Base-by-base conservation (phyloP, 2,113 vertebrate genomes). In the Taxidea taxus region DNA sequence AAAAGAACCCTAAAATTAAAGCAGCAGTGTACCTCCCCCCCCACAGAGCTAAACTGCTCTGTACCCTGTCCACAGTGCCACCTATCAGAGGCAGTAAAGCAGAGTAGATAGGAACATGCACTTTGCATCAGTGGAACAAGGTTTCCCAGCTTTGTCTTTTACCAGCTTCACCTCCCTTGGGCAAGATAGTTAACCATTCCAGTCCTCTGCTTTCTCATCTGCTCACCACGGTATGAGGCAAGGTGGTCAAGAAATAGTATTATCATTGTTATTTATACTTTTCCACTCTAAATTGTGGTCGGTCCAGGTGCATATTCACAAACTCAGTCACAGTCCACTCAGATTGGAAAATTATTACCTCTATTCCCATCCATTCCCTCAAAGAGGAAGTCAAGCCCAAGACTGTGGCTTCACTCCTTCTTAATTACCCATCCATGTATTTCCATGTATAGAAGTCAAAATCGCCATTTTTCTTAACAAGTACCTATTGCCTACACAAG, bases 1-100 rank as follows among this genome's bases (percentile, higher is more conserved):
- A 96, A 93, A 93, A 84, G 37, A 94, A 78, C 9, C 39, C 37
- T 77, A 44, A 87, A 31, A 80, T 94, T 91, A 94, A 96, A 56
- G 70, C 37, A 96, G 66, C 34, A 39, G 42, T 64, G 14, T 39
- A 37, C 54, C 23, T 90, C 58, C 23, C 56, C 78, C 37, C 80
- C 62, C 44, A 77, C n/a, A 89, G 86, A 94, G 80, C 25, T 93
- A 51, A 96, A 70, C 0, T 66, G 62, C 56, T 56, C 80, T 72
- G 18, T 23, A 2, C 15, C 49, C 18, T 49, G 51, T 62, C 72
- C 42, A 49, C 54, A 89, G 83, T 9, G 60, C 78, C 68, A 42
- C 56, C 39, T 64, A 14, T 74, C 72, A 72, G 31, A 86, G 34
- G 60, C 62, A 54, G 25, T 25, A 78, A 64, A 64, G 23, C 29